These are phyloP conservation scores for Syngnathus rostellatus DNA, from an alignment of 2,797 vertebrate genomes.

Conservation along the genomic window DNA sequence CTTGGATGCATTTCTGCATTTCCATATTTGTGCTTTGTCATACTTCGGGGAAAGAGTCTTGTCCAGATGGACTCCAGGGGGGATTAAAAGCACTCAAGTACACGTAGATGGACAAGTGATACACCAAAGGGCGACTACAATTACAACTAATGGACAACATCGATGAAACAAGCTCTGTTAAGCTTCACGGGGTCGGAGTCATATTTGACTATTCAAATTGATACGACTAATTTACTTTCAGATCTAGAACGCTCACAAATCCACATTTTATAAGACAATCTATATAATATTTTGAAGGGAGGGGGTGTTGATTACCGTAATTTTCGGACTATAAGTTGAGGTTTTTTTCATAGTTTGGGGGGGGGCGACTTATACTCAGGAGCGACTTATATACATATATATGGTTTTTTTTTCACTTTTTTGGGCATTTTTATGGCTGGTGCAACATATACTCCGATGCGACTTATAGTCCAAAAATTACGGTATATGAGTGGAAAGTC, in stretches of 20 bases:
- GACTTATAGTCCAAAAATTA: no score
- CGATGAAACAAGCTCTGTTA: slow-evolving; percentile 38
- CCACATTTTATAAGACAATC: slow-evolving; percentile 50
- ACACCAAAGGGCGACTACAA: slow-evolving; percentile 46
- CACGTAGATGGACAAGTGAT: slow-evolving; percentile 51
- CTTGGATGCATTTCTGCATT: not conserved
- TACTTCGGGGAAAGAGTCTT: slow-evolving; percentile 30
- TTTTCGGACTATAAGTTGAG: no score
- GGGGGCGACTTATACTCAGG: no score
- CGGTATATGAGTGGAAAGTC: slow-evolving; percentile 35
- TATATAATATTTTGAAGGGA: slow-evolving; percentile 54
- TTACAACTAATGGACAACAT: slow-evolving; percentile 53
- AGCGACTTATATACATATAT: no score
- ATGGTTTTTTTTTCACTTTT: no score
- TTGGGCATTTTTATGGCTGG: no score
- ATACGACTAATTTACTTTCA: slow-evolving; percentile 29
- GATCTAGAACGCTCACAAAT: slow-evolving; percentile 28
- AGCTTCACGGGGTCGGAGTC: slow-evolving; percentile 23
- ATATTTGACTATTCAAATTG: slow-evolving; percentile 38
- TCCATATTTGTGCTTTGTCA: slow-evolving; percentile 18
- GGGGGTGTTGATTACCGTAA: slow-evolving; percentile 11
- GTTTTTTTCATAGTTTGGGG: no score
- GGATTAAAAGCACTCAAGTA: slow-evolving; percentile 51
- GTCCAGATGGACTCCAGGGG: slow-evolving; percentile 45
- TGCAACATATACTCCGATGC: no score